Conservation (phyloP, 2,113 vertebrate genomes). For the Forbesichthys papilliferus region DNA sequence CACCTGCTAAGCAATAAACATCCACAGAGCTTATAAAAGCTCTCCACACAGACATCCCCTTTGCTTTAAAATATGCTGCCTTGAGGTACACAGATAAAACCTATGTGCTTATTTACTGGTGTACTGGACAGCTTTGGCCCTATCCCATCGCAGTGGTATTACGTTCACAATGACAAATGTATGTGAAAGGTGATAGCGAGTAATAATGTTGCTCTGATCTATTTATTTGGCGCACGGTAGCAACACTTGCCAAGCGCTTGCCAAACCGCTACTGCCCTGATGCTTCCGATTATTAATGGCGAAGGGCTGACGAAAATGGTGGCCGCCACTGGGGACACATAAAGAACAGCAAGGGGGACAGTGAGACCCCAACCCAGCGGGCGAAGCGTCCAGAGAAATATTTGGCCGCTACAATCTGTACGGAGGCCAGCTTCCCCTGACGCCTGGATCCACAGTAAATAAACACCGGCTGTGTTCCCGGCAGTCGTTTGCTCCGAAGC, state of each 20-base stretch:
- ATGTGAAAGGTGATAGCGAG: slow-evolving; percentile 54
- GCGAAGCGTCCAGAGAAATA: slow-evolving; percentile 44
- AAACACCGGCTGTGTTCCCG: slow-evolving; percentile 53
- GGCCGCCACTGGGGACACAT: slow-evolving; percentile 51
- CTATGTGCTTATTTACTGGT: slow-evolving; percentile 19
- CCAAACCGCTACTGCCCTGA: too few relatives aligned
- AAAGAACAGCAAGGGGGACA: slow-evolving; percentile 52
- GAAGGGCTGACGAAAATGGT: slow-evolving; percentile 57
- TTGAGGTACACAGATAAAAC: slow-evolving; percentile 11
- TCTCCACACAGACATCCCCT: slow-evolving; percentile 11
- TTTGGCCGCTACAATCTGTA: slow-evolving; percentile 45
- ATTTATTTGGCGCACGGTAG: slow-evolving; percentile 66
- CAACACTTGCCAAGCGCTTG: slow-evolving; percentile 45
- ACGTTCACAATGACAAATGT: slow-evolving; percentile 53
- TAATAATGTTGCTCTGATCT: slow-evolving; percentile 53
- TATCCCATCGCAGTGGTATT: slow-evolving; percentile 41
- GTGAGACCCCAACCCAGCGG: slow-evolving; percentile 52
- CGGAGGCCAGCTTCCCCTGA: slow-evolving; percentile 45
- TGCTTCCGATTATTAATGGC: neutral
- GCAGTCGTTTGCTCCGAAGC: slow-evolving; percentile 41
- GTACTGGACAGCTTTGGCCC: slow-evolving; percentile 39
- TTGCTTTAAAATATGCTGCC: slow-evolving; percentile 10
- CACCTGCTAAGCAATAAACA: slow-evolving; percentile 37
- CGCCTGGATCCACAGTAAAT: slow-evolving; percentile 68
- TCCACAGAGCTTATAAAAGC: slow-evolving; percentile 14